Base-by-base conservation (phyloP, 2,113 vertebrate genomes). In the Cichladusa arquata region DNA sequence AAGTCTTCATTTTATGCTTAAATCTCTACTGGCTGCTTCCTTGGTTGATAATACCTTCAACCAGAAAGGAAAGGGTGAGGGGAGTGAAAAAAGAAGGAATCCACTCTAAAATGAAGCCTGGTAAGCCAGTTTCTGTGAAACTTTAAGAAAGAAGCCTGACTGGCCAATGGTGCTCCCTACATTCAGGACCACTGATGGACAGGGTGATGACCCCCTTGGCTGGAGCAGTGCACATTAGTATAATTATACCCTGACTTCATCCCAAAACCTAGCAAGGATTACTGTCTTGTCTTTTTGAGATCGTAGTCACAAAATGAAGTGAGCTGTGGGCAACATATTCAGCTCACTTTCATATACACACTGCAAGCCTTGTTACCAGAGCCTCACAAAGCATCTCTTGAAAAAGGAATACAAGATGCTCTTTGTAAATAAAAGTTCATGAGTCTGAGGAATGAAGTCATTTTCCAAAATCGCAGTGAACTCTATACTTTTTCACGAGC, bases 351-450 rank as follows among this genome's bases (percentile, higher is more conserved):
- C 93, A 86, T 79, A 97, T 40, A 98, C 96, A 98, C 95, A 98
- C 97, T 98, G 96, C 91, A 76, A 91, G 97, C 97, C 98, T 98
- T 98, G 98, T 98, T 98, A 90, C 77, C 26, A 78, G 67, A 60
- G 82, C 90, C 94, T 98, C 90, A 98, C 98, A 98, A 98, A 98
- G 98, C 98, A 97, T 97, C 95, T 97, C 98, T 98, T 98, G 96
- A 98, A 96, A 91, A 93, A 88, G 77, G 96, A 97, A 98, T 98
- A 98, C 98, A 98, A 98, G 97, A 97, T 98, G 90, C 66, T 96
- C 98, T 98, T 98, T 98, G 98, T 98, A 98, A 98, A 98, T 98
- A 98, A 97, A 98, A 98, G 98, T 98, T 98, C 98, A 97, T 97
- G 96, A 96, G 96, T 87, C 97, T 97, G 95, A 96, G 95, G 90